Base-by-base conservation (phyloP, 2,797 vertebrate species). In the Tokudaia muenninki region DNA sequence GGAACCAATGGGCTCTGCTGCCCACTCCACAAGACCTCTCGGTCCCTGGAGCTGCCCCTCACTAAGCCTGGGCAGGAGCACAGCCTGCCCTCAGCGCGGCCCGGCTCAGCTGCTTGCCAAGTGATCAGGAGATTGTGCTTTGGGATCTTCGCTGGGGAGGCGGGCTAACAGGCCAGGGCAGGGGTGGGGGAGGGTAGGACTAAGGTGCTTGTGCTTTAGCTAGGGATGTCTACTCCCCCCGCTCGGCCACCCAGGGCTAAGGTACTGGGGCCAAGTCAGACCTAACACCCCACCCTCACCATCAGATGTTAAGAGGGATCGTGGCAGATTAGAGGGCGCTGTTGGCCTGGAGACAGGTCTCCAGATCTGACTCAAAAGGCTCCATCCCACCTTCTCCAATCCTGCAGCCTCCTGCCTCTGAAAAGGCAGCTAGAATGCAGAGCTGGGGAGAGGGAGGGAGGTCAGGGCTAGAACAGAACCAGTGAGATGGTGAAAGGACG, bases 171-270 rank as follows among this genome's bases (percentile, higher is more conserved):
- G 87, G 88, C 90, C 81, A 55, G 90, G 94, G 75, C 31, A 34
- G 52, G 57, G 59, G 7, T 44, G 57, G 29, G 14, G 77, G 55
- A 88, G 57, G 94, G 81, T 91, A 93, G 1, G 70, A 97, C 96
- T 98, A 98, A 98, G 98, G 98, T 98, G 97, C 98, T 98, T 97
- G 95, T 98, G 97, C 97, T 98, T 98, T 97, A 95, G 96, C 94
- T 95, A 89, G 96, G 95, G 97, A 89, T 92, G 94, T 94, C 47
- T 2, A 65, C 65, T 74, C 94, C 91, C 96, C 86, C 65, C 65
- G 61, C 88, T 87, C 0, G 93, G 65, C 70, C 13, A 0, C 74
- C 82, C 78, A 93, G 75, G 74, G 63, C 77, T 92, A 83, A 90
- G 91, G 89, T 94, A 72, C 89, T 34, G 59, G 65, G 80, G 47